Evolutionary conservation across 2,113 vertebrate genomes (phyloP), one percentile per base, ranked within the genome.

Genomic region (Paraplagusia blochii): DNA sequence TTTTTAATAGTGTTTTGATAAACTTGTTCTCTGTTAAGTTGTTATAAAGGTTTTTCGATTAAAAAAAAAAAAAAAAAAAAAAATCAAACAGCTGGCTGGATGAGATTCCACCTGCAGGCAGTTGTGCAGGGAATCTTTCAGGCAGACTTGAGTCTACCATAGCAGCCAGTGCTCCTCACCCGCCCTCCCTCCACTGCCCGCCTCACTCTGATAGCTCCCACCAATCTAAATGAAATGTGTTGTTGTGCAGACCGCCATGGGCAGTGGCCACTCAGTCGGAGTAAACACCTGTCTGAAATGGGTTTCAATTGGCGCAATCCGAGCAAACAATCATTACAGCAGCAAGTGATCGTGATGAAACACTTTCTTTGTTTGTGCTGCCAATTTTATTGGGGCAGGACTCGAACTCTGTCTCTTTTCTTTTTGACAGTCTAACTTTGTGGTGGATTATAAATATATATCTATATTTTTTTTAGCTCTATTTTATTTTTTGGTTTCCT

Each of bases 271-370:
- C 54, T 65, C 75, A 66, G 48, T 71, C 3, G 13, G 58, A 72
- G 82, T 73, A 76, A 80, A 85, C 72, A 66, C 68, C 71, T 71
- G 77, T 68, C 61, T 70, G 53, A 74, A 85, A 81, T 67, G 72
- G 75, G 56, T 57, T 68, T 64, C 58, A 54, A 74, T 55, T 53
- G 16, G 63, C 69, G 63, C 53, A 57, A 57, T 74, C 48, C 50
- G 38, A 18, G 59, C 7, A 15, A 6, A 0, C 60, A 71, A 66
- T 82, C 72, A 65, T 72, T 74, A 80, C 76, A 54, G 46, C 13
- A 6, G 45, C 51, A 63, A 74, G 72, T 71, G 78, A 59, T 76
- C 49, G 35, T 59, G 47, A 56, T 54, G 66, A 83, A 66, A 65
- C 8, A 1, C 47, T 42, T 53, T 54, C 42, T 62, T 55, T 55